phyloP scores from a whole-genome alignment of 2,113 vertebrate species.

The Calypte anna region DNA sequence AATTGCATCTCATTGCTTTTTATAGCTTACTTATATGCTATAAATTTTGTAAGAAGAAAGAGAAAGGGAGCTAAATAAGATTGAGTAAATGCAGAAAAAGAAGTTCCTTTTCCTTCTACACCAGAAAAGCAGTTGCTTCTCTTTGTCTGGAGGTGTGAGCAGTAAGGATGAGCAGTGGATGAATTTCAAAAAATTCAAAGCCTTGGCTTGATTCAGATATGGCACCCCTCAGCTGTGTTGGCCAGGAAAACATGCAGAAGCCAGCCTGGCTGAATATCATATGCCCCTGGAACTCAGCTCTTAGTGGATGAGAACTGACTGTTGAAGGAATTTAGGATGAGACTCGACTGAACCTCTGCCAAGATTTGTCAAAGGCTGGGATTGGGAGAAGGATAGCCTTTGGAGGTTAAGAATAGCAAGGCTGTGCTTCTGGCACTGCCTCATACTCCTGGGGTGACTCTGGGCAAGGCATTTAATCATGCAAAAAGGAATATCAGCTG shows the following conservation, averaged over 20 bases:
- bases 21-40: constrained; percentile 24
- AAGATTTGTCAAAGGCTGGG: constrained; percentile 50
- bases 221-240: constrained; percentile 48
- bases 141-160: constrained; percentile 61
- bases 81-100: not conserved
- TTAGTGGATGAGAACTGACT: constrained; percentile 27
- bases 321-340: constrained; percentile 56
- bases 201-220: constrained; percentile 46
- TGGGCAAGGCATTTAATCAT: constrained; percentile 58
- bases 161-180: constrained; percentile 53
- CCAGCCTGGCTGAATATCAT: constrained; percentile 48
- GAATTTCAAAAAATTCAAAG: constrained; percentile 57
- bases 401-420: constrained; percentile 28
- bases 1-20: constrained; percentile 57
- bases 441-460: constrained; percentile 41
- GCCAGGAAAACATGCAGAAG: constrained; percentile 42
- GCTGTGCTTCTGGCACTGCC: constrained; percentile 42
- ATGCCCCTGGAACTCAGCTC: constrained; percentile 52
- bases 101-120: constrained; percentile 23
- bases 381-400: constrained; percentile 43
- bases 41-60: constrained; percentile 40
- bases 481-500: constrained; percentile 57
- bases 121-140: constrained; percentile 38
- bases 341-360: constrained; percentile 61
- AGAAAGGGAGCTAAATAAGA: constrained; percentile 1